phyloP scores from a whole-genome alignment of 1,140 invertebrate genomes.

The Bacillus rossius region DNA sequence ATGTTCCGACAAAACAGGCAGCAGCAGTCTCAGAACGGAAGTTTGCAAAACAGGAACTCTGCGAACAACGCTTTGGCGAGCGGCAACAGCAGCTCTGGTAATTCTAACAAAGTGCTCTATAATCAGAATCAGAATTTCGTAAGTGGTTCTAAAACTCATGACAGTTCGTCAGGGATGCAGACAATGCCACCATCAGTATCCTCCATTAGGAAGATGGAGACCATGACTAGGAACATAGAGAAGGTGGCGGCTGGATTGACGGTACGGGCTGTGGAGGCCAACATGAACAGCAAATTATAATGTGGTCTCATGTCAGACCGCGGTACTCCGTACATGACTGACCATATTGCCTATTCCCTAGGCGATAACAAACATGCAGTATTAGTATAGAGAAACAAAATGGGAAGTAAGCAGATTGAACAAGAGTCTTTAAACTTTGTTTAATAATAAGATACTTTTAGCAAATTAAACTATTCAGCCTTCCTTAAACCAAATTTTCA shows the following conservation, averaged over 20 bases:
- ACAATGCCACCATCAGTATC: background rate
- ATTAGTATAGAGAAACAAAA: too few relatives aligned
- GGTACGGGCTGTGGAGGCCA: conserved; percentile 24
- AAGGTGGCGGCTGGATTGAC: conserved; percentile 31
- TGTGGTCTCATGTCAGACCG: too few relatives aligned
- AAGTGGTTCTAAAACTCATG: too few relatives aligned
- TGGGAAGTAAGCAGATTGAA: too few relatives aligned
- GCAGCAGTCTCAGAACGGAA: background rate
- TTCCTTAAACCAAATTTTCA: too few relatives aligned
- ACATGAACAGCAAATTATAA: background rate
- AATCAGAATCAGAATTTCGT: too few relatives aligned
- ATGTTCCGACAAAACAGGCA: conserved; percentile 24
- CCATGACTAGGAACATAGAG: conserved; percentile 32
- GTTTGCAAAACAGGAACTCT: background rate
- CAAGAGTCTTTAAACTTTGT: too few relatives aligned
- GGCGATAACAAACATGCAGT: too few relatives aligned
- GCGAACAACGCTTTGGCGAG: background rate
- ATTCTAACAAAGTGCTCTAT: background rate
- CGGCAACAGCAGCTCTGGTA: background rate
- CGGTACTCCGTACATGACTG: too few relatives aligned
- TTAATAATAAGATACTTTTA: too few relatives aligned
- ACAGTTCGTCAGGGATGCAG: background rate
- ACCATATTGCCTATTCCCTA: too few relatives aligned
- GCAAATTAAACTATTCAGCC: too few relatives aligned
- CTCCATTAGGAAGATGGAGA: conserved; percentile 31